Percentiles rank a stretch among this genome's conserved stretches.
These are phyloP conservation scores for Chionis minor DNA, from an alignment of 2,113 vertebrate species.

Conservation along the genomic window DNA sequence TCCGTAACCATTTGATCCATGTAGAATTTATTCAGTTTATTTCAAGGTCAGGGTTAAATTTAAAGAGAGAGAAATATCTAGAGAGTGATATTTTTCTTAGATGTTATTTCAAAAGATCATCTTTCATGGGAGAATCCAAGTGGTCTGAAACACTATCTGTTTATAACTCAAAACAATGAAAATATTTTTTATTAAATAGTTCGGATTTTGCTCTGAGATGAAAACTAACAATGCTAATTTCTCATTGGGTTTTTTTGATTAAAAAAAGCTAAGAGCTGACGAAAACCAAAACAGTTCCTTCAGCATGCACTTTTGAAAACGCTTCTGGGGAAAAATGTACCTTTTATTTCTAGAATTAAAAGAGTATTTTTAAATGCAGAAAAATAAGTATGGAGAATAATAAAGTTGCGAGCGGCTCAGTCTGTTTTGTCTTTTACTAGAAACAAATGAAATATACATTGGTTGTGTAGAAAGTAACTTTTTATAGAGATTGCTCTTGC, in stretches of 20 bases:
- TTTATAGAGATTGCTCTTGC: background rate
- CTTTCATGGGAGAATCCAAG: background rate
- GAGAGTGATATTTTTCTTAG: background rate
- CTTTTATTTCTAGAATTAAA: background rate
- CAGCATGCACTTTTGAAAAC: background rate
- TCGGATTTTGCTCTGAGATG: background rate
- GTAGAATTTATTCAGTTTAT: background rate
- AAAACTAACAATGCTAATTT: background rate
- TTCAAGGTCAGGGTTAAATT: conserved; percentile 32
- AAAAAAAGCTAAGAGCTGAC: background rate
- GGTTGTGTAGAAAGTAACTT: background rate
- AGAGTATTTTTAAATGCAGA: background rate
- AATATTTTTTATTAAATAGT: background rate
- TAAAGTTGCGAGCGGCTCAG: background rate
- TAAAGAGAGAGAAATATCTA: background rate
- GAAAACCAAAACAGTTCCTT: background rate
- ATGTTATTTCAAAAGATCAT: background rate
- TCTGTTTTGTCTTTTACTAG: background rate
- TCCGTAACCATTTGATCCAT: conserved; percentile 21
- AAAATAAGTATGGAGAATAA: background rate
- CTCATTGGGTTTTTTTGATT: background rate
- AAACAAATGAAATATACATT: background rate
- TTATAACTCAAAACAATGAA: background rate
- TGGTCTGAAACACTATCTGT: background rate
- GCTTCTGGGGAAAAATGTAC: background rate